Percentiles rank a stretch among this genome's conserved stretches.
phyloP scores from a whole-genome alignment of 2,888 invertebrate species.

The Heteromyza rotundicornis region DNA sequence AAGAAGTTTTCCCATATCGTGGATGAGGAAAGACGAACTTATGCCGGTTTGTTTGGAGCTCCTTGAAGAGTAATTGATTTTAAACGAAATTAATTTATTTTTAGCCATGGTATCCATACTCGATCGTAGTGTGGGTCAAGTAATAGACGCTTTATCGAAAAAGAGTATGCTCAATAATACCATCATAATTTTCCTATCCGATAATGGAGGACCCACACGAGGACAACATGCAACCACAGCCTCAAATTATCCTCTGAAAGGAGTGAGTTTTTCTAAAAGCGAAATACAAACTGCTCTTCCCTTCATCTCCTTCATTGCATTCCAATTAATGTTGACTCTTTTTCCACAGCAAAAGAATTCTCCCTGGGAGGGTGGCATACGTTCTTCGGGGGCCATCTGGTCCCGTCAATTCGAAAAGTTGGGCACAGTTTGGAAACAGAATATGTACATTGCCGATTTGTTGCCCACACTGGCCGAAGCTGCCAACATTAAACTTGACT shows the following conservation, averaged over 20 bases:
- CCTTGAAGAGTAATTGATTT: too few relatives aligned
- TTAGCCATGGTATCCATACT: constrained; percentile 83
- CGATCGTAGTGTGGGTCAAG: constrained; percentile 82
- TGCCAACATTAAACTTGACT: constrained; percentile 43
- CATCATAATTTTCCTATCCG: constrained; percentile 83
- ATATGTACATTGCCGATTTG: constrained; percentile 85
- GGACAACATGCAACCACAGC: constrained; percentile 75
- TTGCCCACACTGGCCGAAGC: constrained; percentile 72
- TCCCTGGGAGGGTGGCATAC: constrained; percentile 84
- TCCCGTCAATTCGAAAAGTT: constrained; percentile 67
- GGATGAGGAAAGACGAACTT: constrained; percentile 70
- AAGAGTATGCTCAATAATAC: constrained; percentile 79
- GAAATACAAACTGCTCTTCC: too few relatives aligned
- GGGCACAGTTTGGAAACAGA: constrained; percentile 68
- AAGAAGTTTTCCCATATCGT: constrained; percentile 72
- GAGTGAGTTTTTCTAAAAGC: constrained; percentile 64
- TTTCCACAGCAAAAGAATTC: constrained; percentile 72
- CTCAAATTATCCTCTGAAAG: constrained; percentile 80
- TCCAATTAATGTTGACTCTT: background rate
- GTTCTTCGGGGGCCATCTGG: constrained; percentile 79
- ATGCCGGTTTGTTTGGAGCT: constrained; percentile 67
- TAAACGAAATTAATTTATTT: too few relatives aligned
- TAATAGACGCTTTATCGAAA: constrained; percentile 72
- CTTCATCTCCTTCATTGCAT: background rate
- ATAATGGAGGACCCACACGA: constrained; percentile 83